Evolutionary conservation across 1,140 invertebrate species (phyloP), one percentile per base, ranked within the genome.

Genomic region (Samia ricini): DNA sequence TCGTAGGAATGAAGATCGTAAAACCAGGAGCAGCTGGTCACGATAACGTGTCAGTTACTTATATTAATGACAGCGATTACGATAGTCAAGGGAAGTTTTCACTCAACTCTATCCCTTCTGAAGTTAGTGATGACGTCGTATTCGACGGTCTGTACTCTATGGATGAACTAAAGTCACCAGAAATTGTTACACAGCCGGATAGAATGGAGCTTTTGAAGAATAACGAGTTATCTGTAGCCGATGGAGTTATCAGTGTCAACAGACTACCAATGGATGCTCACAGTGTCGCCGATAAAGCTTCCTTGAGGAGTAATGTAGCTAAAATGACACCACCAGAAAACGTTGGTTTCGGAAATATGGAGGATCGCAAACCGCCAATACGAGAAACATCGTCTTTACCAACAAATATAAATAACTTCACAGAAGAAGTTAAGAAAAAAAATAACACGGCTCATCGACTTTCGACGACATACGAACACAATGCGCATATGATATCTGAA

Each of bases 31-130:
- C 4, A 66, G 4, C 33, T 42, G 33, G 7, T 15, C 12, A 15
- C n/a, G 33, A 42, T 15, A 60, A 51, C 52, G 19, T 20, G 56
- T 57, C 24, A 36, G 33, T 22, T 4, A 62, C 50, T 21, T 68
- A 61, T 66, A 60, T 74, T 4, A 74, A 72, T 23, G 76, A 85
- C 52, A 84, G 81, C 64, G 83, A 84, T 64, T 78, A 84, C 26
- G 79, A 79, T 42, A 85, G 77, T 48, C 84, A 85, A 70, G 82
- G 80, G 24, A 88, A 84, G 55, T 81, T 71, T 1, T 87, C 82
- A 8, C 52, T 85, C 18, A 54, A 69, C 15, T 76, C 77, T 10
- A 10, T 72, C 22, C 72, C 75, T 36, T 78, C 76, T 1, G 83
- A 81, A 55, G 64, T 61, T 8, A 81, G 72, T 57, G 81, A 83